Evolutionary conservation across 2,113 vertebrate genomes (phyloP), one percentile per base, ranked within the genome.

Genomic region (Megaptera novaeangliae): DNA sequence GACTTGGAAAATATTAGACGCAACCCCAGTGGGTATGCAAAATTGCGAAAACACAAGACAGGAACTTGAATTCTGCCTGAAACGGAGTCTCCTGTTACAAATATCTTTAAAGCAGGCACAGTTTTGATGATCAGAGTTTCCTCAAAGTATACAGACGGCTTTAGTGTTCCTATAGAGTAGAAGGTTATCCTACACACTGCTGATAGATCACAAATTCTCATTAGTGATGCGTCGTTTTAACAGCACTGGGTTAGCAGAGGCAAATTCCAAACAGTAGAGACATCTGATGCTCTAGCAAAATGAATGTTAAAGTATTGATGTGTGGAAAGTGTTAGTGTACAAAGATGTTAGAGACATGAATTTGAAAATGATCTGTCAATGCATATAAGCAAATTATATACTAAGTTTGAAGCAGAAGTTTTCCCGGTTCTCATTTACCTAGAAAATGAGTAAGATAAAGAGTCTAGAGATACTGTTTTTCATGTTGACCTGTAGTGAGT

Each of bases 361-460:
- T 94, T 82, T 72, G 72, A 95, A 88, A 84, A 82, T 57, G n/a
- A 71, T 39, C 61, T 91, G 61, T 81, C 84, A 87, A 87, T 49
- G 85, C 66, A 74, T 41, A 23, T 11, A 89, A 94, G 89, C 71
- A 94, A 95, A 59, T 39, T 41, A 49, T 27, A 74, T 61, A 7
- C 31, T 57, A 94, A 91, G 46, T 77, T 94, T 39, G n/a, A 88
- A 27, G 44, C 14, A 55, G 57, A 66, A 84, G 44, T 63, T 93
- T 66, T 85, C 46, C 96, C 74, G 31, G 59, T 41, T 96, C 75
- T 86, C 18, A 34, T 66, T 94, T 84, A 85, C 75, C 59, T 81
- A 49, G 29, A 57, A 78, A 94, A 81, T 57, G 31, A 64, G 14
- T 39, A 92, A 46, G 55, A 57, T 20, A 63, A 90, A 96, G 68